Base-by-base conservation (phyloP, 1,140 invertebrate genomes). In the Drosophila sproati region DNA sequence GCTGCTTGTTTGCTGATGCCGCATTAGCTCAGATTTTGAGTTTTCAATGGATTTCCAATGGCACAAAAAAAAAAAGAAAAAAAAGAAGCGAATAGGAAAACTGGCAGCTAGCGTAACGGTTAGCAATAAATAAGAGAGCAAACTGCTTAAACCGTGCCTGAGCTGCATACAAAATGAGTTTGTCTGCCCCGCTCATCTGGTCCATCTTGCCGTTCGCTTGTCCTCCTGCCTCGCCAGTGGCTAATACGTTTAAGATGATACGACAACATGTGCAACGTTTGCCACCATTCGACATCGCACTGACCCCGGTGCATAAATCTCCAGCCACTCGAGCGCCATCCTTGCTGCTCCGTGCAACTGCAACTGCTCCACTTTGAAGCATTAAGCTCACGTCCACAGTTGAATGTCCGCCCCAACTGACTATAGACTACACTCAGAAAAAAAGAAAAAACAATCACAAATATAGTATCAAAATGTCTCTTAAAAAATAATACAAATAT, bases 171-270 rank as follows among this genome's bases (percentile, higher is more conserved):
- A 54, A 85, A 89, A 89, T 89, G 85, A 81, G 73, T 35, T 51
- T 59, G 45, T 31, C 35, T 35, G 51, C 41, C 32, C 20, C 20
- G 20, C 20, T 20, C 20, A 20, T 20, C 20, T 20, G 20, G 20
- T 20, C 20, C 20, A 20, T 20, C 20, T 20, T 20, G 20, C 20
- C 20, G 20, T 20, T 2, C 20, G 20, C 20, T 20, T 20, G 20
- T 20, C 20, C 20, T 20, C 20, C 20, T 20, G 39, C 3, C n/a
- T 43, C 63, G 66, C 68, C 67, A 67, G 59, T 79, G 63, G 69
- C 85, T 89, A 89, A 89, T 89, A 89, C 85, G 86, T 89, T 89
- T 90, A 89, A 89, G 85, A 89, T 89, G 86, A 81, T 85, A 83
- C 86, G 86, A 85, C 85, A 89, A 85, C 85, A 89, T 89, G 85